Evolutionary conservation across 2,888 invertebrate genomes (phyloP).

Genomic region (Protodeltote pygarga): DNA sequence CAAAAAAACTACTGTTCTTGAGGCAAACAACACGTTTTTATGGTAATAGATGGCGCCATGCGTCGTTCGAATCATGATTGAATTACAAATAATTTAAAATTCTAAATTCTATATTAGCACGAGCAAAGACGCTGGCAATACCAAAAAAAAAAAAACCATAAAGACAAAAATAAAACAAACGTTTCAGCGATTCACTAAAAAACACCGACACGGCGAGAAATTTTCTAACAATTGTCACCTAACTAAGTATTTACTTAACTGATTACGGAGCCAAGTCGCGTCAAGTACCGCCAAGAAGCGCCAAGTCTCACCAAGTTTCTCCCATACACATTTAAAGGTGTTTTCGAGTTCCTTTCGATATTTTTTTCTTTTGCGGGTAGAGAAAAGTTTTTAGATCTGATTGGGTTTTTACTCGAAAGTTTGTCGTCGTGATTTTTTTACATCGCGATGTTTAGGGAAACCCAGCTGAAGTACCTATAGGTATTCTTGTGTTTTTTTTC

Average conservation of each 20-base stretch:
- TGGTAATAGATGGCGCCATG: no score
- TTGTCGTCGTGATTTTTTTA: conserved; percentile 35
- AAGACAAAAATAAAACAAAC: conserved; percentile 32
- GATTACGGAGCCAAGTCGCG: conserved; percentile 41
- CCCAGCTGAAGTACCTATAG: conserved; percentile 27
- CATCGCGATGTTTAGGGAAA: conserved; percentile 39
- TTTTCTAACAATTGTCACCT: conserved; percentile 42
- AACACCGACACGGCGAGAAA: conserved; percentile 27
- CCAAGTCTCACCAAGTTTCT: conserved; percentile 32
- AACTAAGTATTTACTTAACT: conserved; percentile 52
- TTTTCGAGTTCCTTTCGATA: conserved; percentile 33
- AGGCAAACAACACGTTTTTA: no score
- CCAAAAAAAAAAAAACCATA: conserved; percentile 21
- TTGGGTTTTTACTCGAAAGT: conserved; percentile 40
- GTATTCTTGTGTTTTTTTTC: conserved; percentile 30
- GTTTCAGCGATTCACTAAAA: conserved; percentile 26
- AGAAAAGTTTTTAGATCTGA: conserved; percentile 45
- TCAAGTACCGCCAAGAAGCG: conserved; percentile 20
- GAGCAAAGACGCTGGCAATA: conserved; percentile 3
- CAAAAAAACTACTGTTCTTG: no score
- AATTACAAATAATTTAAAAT: no score
- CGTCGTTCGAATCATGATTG: no score
- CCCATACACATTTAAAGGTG: conserved; percentile 45
- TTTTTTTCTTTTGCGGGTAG: conserved; percentile 33
- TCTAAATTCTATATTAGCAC: no score